A percentile compares a stretch with the other conserved stretches of the same genome.
Conservation (phyloP, 1,140 invertebrate species). For the Watersipora subatra region DNA sequence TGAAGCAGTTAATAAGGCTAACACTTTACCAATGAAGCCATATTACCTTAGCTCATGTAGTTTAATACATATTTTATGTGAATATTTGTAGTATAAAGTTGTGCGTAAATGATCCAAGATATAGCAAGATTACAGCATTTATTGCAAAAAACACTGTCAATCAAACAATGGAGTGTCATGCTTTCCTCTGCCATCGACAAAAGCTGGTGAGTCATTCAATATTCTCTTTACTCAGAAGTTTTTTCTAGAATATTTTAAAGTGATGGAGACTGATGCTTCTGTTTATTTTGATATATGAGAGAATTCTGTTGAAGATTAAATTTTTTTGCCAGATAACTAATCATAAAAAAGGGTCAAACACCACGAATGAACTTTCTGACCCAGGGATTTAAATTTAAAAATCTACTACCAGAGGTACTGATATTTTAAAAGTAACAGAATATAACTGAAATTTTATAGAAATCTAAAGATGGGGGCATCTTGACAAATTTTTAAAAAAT, state of each 20-base stretch:
- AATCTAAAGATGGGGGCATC: no score
- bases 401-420: no score
- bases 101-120: conserved; percentile 68
- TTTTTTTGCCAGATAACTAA: no score
- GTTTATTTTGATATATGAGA: no score
- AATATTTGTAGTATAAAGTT: conserved; percentile 66
- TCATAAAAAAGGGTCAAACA: no score
- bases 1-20: not conserved
- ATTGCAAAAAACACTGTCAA: conserved; percentile 57
- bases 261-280: no score
- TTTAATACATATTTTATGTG: conserved; percentile 7
- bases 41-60: not conserved
- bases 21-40: not conserved
- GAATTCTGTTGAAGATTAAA: no score
- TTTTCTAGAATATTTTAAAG: conserved; percentile 1
- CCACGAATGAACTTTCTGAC: no score
- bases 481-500: no score
- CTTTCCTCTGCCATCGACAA: conserved; percentile 65
- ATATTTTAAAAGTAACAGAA: no score
- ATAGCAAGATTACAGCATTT: conserved; percentile 72
- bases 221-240: not conserved
- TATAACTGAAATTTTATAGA: no score
- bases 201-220: conserved; percentile 51
- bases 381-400: no score
- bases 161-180: conserved; percentile 70